These are phyloP conservation scores for Manis pentadactyla DNA, from an alignment of 2,797 vertebrate species.

Conservation along the genomic window DNA sequence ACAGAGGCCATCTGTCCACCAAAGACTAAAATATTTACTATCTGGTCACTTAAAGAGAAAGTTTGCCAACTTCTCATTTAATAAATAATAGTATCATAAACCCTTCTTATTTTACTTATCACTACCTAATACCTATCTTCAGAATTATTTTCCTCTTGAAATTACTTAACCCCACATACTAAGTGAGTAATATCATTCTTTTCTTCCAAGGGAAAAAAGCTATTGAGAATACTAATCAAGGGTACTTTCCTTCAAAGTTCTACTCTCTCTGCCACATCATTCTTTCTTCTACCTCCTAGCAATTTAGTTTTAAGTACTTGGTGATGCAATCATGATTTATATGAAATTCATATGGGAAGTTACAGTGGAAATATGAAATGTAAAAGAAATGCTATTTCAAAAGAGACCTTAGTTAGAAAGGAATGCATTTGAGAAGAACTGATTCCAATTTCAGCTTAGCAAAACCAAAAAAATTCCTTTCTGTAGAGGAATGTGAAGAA, in stretches of 20 bases:
- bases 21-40: conserved; percentile 46
- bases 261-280: not conserved
- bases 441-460: not conserved
- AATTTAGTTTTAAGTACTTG: conserved; percentile 21
- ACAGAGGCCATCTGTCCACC: not conserved
- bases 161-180: not conserved
- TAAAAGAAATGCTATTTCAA: conserved; percentile 5
- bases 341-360: conserved; percentile 28
- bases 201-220: not conserved
- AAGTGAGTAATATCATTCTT: not conserved
- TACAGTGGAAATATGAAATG: conserved; percentile 15
- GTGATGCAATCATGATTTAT: not conserved
- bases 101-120: not conserved
- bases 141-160: conserved; percentile 1
- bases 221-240: conserved; percentile 23
- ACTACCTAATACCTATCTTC: not conserved
- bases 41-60: conserved; percentile 15
- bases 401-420: not conserved
- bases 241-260: not conserved
- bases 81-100: conserved; percentile 2
- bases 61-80: not conserved
- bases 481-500: conserved; percentile 23
- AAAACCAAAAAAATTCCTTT: conserved; percentile 56
- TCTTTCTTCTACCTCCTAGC: not conserved
- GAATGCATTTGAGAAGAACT: conserved; percentile 12